Percentiles rank a stretch among this genome's conserved stretches.
phyloP scores from a whole-genome alignment of 1,140 invertebrate genomes.

The Macrotrachela quadricornifera region DNA sequence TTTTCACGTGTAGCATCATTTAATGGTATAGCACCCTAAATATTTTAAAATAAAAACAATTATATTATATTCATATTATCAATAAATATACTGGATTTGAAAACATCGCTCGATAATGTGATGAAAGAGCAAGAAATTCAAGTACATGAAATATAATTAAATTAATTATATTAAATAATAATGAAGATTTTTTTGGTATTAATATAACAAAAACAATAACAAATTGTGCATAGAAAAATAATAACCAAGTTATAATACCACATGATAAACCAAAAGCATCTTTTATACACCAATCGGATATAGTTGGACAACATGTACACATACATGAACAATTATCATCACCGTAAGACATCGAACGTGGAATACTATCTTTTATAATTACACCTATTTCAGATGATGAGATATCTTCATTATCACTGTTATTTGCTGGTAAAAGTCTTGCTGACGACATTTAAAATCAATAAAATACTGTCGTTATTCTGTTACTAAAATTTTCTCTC shows the following conservation, averaged over 20 bases:
- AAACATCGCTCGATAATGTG: constrained; percentile 84
- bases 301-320: too few relatives aligned
- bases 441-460: too few relatives aligned
- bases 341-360: too few relatives aligned
- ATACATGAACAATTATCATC: too few relatives aligned
- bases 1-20: constrained; percentile 96
- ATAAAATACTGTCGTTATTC: too few relatives aligned
- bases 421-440: too few relatives aligned
- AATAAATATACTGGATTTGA: constrained; percentile 49
- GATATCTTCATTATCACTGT: too few relatives aligned
- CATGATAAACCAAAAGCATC: constrained; percentile 95
- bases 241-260: constrained; percentile 79
- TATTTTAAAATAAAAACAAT: too few relatives aligned
- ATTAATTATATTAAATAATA: constrained; percentile 65
- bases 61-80: too few relatives aligned
- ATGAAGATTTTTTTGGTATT: constrained; percentile 49
- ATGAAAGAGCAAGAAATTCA: constrained; percentile 66
- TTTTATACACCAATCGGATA: constrained; percentile 36
- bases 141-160: constrained; percentile 69
- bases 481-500: too few relatives aligned
- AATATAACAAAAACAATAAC: constrained; percentile 84
- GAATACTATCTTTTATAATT: too few relatives aligned
- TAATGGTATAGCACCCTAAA: constrained; percentile 70
- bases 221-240: constrained; percentile 84
- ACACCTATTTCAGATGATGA: too few relatives aligned